These are phyloP conservation scores for Tineola bisselliella DNA, from an alignment of 2,888 invertebrate genomes.

Conservation along the genomic window DNA sequence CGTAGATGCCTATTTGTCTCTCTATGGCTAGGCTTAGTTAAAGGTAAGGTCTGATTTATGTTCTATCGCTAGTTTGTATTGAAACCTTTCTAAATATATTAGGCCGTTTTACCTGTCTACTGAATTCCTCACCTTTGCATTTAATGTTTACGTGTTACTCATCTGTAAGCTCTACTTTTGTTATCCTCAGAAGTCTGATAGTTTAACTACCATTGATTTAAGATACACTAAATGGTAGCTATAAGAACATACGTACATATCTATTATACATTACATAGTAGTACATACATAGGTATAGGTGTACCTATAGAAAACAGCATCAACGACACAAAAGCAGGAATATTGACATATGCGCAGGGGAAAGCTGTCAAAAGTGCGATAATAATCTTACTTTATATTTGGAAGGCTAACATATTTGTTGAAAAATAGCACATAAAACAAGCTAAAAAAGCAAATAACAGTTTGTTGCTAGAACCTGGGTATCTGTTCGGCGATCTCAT, in stretches of 20 bases:
- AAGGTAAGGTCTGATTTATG: conserved; percentile 18
- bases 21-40: not conserved
- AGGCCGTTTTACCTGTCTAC: conserved; percentile 5
- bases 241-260: too few species aligned
- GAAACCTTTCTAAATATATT: conserved; percentile 18
- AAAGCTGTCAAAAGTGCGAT: not conserved
- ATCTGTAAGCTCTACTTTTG: too few species aligned
- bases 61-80: conserved; percentile 17
- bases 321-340: too few species aligned
- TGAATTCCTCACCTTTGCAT: not conserved
- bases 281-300: too few species aligned
- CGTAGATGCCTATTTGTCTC: conserved; percentile 4
- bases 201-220: too few species aligned
- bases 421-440: not conserved
- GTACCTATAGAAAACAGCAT: too few species aligned
- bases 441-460: conserved; percentile 5
- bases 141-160: not conserved
- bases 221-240: too few species aligned
- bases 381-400: not conserved
- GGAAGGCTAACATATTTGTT: not conserved
- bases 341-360: not conserved
- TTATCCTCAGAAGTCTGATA: too few species aligned
- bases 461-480: conserved; percentile 74
- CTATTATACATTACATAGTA: too few species aligned
- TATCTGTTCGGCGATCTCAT: conserved; percentile 91